Base-by-base conservation (phyloP, 2,888 invertebrate species). In the Troglohyphantes excavatus region DNA sequence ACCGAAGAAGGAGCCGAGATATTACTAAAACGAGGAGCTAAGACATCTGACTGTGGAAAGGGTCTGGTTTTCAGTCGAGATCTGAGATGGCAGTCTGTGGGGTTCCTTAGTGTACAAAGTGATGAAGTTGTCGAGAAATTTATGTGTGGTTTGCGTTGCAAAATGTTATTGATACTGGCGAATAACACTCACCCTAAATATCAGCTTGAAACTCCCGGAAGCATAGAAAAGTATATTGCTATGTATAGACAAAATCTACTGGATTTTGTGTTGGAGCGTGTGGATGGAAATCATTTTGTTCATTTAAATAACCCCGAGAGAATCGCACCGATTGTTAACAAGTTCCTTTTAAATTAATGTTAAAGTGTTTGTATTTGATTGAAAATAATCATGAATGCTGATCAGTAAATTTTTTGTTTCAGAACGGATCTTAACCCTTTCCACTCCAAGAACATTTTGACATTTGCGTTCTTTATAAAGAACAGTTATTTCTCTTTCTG, bases 251-350 rank as follows among this genome's bases (percentile, higher is more conserved):
- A 92, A 92, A 92, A 93, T 92, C 72, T 88, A 11, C 73, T 76
- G 23, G 59, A 53, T 27, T 92, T 91, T 81, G 65, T 91, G 27
- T 78, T 91, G 7, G 78, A 91, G 29, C 94, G 94, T 90, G 94
- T 96, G 0, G 94, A 95, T 17, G 96, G 96, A 0, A 95, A 95
- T 1, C 97, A 97, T 94, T 96, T 96, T 93, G 94, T 96, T 17
- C 96, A 97, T 94, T 94, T 97, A 90, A 96, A 95, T 91, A 94
- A 95, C 91, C 96, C 96, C 0, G 95, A 95, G 92, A 93, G 93
- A 91, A 93, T 96, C 19, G 95, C 91, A 7, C 90, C 88, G 23
- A 26, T 84, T 26, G 84, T 92, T 67, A 91, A 91, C 65, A 46
- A 81, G 11, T 92, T 92, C 67, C 33, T 86, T 11, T 21, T 11